These are phyloP conservation scores for Paradoxurus hermaphroditus DNA, from an alignment of 2,113 vertebrate species.

Conservation along the genomic window DNA sequence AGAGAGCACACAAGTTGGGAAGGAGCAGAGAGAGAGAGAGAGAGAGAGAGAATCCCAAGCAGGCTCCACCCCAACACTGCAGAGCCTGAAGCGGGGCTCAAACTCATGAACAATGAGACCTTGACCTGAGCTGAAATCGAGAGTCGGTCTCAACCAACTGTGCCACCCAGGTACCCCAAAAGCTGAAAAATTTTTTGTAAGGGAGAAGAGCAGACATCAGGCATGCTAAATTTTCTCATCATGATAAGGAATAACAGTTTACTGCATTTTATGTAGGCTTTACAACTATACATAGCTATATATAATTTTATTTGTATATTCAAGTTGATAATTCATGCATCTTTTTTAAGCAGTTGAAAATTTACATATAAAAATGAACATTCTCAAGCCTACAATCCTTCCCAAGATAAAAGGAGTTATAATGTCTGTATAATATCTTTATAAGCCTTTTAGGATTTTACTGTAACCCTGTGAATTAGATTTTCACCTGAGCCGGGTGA, in stretches of 20 bases:
- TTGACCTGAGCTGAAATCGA: no score
- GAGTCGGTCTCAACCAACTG: no score
- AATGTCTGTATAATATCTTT: neutral
- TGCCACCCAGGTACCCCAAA: neutral
- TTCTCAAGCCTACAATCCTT: neutral
- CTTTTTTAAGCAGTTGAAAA: slow-evolving; percentile 34
- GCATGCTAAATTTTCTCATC: neutral
- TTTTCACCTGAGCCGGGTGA: neutral
- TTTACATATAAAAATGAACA: slow-evolving; percentile 19
- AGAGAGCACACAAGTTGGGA: no score
- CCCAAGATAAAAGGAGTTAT: neutral
- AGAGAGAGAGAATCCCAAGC: no score
- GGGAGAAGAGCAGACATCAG: neutral
- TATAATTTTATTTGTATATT: slow-evolving; percentile 17
- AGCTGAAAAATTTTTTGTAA: slow-evolving; percentile 37
- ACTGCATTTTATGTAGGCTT: neutral
- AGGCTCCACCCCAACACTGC: no score
- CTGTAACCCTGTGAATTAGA: neutral
- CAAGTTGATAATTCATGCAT: neutral
- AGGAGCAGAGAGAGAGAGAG: no score
- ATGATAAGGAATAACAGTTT: neutral
- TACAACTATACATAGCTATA: neutral
- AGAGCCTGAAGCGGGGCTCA: no score
- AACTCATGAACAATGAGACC: no score
- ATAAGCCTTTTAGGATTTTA: accelerated